Conservation (phyloP, 2,888 invertebrate species). For the Pyrgus malvae region DNA sequence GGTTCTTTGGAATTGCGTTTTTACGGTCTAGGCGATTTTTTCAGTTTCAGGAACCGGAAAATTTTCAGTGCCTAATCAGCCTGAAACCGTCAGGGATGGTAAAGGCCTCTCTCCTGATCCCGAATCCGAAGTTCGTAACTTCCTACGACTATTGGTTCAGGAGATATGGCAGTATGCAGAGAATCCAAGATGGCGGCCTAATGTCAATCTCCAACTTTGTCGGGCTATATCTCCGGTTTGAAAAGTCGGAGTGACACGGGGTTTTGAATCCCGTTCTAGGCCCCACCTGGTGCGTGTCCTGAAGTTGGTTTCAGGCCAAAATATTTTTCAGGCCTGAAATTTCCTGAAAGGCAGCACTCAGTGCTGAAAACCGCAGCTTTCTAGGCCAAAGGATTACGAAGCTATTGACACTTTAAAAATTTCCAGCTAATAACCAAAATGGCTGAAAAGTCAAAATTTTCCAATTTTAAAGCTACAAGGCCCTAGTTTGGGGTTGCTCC, state of each 20-base stretch:
- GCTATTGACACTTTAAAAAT: background rate
- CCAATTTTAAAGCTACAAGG: background rate
- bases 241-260: background rate
- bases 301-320: background rate
- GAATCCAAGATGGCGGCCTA: constrained; percentile 1
- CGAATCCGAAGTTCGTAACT: background rate
- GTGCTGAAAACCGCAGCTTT: background rate
- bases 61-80: background rate
- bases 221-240: too few species aligned
- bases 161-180: background rate
- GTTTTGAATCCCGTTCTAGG: background rate
- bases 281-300: background rate
- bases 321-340: background rate
- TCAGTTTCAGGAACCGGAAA: background rate
- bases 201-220: too few species aligned
- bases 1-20: background rate
- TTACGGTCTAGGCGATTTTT: background rate
- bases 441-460: background rate
- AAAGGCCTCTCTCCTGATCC: background rate
- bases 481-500: background rate
- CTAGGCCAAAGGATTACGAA: background rate
- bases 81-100: background rate
- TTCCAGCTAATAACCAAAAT: background rate
- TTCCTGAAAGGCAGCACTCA: background rate
- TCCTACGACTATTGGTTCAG: background rate